Percentiles rank a stretch among this genome's conserved stretches.
These are phyloP conservation scores for Zaprionus lineosus DNA, from an alignment of 2,888 invertebrate genomes.

Conservation along the genomic window DNA sequence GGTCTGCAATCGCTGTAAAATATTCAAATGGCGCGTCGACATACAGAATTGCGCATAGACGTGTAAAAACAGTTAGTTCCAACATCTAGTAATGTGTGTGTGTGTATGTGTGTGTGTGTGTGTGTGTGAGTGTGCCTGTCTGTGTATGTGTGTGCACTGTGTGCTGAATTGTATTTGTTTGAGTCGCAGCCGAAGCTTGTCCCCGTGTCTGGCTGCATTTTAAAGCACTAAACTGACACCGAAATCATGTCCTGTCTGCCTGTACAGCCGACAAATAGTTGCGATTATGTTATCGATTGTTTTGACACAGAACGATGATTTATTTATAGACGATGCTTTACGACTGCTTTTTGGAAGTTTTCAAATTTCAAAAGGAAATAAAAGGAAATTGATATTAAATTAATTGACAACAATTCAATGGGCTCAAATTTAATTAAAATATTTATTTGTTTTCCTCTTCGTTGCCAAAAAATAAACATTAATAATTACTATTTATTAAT, in stretches of 20 bases:
- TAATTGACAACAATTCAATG: not conserved
- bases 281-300: constrained; percentile 24
- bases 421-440: too few species aligned
- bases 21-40: constrained; percentile 71
- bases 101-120: constrained; percentile 1
- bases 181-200: constrained; percentile 38
- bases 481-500: too few species aligned
- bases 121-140: constrained; percentile 22
- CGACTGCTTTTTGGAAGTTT: too few species aligned
- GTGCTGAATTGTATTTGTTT: constrained; percentile 55
- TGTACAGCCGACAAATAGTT: constrained; percentile 58
- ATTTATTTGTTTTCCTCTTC: too few species aligned
- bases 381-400: not conserved
- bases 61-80: constrained; percentile 63
- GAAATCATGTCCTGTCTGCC: constrained; percentile 16
- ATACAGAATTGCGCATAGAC: constrained; percentile 71
- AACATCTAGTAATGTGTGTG: constrained; percentile 9
- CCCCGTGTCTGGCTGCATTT: constrained; percentile 48
- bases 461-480: too few species aligned
- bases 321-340: not conserved
- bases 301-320: constrained; percentile 2
- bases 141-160: constrained; percentile 24
- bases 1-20: constrained; percentile 53
- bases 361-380: too few species aligned
- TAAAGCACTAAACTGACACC: constrained; percentile 46